phyloP scores from a whole-genome alignment of 2,797 vertebrate genomes.

The Discoglossus pictus region DNA sequence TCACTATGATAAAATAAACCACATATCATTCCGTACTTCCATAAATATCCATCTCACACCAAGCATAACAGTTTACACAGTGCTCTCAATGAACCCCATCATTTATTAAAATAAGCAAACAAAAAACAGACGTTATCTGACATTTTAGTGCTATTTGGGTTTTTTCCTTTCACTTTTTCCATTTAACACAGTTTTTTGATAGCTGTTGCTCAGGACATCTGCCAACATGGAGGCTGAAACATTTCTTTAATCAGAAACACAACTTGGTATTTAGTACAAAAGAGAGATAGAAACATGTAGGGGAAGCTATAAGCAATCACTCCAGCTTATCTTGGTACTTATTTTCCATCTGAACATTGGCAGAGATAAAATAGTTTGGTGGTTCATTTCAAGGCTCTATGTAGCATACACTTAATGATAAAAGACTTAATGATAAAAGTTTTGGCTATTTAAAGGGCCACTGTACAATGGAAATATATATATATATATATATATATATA shows the following conservation, averaged over 20 bases:
- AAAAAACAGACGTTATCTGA: no score
- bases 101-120: no score
- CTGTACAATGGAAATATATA: no score
- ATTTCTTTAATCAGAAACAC: constrained; percentile 40
- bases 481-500: no score
- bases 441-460: neutral
- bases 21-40: no score
- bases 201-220: neutral
- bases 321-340: constrained; percentile 19
- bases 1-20: no score
- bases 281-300: constrained; percentile 18
- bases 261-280: constrained; percentile 13
- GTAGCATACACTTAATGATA: constrained; percentile 4
- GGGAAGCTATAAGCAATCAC: constrained; percentile 38
- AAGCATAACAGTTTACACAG: no score
- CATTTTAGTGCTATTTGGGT: no score
- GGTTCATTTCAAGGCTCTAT: constrained; percentile 12
- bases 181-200: neutral
- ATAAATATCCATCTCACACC: no score
- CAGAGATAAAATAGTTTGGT: constrained; percentile 18
- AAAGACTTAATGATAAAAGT: constrained; percentile 13
- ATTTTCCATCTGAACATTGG: constrained; percentile 28
- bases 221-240: constrained; percentile 18
- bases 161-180: neutral
- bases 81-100: no score